phyloP scores from a whole-genome alignment of 2,113 vertebrate species.

The Pomatostomus ruficeps region DNA sequence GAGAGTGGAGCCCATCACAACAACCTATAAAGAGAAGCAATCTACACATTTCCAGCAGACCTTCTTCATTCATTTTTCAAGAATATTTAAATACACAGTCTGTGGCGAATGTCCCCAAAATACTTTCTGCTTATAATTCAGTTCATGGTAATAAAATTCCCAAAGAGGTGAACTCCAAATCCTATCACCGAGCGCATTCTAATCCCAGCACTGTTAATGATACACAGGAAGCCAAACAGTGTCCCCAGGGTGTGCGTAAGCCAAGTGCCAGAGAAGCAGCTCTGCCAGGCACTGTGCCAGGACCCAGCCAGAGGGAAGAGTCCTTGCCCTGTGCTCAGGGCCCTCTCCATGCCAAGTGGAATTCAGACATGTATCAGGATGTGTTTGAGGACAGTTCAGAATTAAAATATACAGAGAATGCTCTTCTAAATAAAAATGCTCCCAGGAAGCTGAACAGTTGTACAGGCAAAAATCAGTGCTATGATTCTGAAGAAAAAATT shows the following conservation, averaged over 20 bases:
- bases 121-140: slow-evolving; percentile 34
- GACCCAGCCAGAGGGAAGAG: background rate
- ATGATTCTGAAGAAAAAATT: background rate
- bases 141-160: slow-evolving; percentile 9
- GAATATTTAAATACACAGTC: slow-evolving; percentile 58
- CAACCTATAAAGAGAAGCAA: slow-evolving; percentile 47
- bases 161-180: slow-evolving; percentile 34
- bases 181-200: slow-evolving; percentile 13
- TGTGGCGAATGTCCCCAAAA: background rate
- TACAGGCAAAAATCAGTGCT: background rate
- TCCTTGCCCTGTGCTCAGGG: background rate
- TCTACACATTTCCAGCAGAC: slow-evolving; percentile 29
- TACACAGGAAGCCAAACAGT: background rate
- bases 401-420: background rate
- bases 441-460: background rate
- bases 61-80: slow-evolving; percentile 57
- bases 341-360: background rate
- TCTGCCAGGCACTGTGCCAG: background rate
- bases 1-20: background rate
- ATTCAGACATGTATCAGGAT: background rate
- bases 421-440: background rate
- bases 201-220: background rate
- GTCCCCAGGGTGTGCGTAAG: background rate
- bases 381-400: background rate
- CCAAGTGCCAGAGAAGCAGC: background rate